These are phyloP conservation scores for Pseudois nayaur DNA, from an alignment of 2,113 vertebrate species.

Conservation along the genomic window DNA sequence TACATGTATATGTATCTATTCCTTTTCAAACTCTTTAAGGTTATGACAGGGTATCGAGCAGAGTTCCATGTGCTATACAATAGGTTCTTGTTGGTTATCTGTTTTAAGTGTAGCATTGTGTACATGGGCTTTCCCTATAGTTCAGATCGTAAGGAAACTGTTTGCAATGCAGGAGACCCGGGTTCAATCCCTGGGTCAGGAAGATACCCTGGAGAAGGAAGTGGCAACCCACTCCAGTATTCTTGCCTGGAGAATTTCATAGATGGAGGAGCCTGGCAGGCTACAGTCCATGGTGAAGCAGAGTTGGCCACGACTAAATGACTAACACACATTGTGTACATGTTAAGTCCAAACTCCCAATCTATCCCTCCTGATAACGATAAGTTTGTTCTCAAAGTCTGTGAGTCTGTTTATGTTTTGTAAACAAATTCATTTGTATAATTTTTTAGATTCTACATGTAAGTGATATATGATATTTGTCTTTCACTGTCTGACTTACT, in stretches of 20 bases:
- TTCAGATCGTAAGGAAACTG: background rate
- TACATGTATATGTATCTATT: background rate
- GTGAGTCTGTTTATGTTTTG: background rate
- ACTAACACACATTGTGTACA: background rate
- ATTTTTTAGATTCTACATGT: background rate
- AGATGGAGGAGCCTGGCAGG: background rate
- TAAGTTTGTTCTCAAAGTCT: background rate
- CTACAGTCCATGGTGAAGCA: background rate
- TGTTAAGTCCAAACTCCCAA: background rate
- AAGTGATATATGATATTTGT: background rate
- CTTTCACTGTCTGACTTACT: background rate
- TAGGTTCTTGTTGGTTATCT: background rate
- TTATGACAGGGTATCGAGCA: background rate
- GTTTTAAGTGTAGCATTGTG: background rate
- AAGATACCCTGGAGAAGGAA: background rate
- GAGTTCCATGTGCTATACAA: background rate
- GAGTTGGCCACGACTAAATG: background rate
- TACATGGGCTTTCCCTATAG: background rate
- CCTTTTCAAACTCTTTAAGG: background rate
- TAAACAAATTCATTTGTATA: background rate
- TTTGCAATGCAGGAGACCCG: background rate
- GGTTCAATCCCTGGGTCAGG: background rate
- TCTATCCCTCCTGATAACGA: background rate
- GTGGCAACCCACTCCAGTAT: background rate
- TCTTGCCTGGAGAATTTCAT: background rate